phyloP scores from a whole-genome alignment of 1,140 invertebrate genomes.

The Eciton burchellii region DNA sequence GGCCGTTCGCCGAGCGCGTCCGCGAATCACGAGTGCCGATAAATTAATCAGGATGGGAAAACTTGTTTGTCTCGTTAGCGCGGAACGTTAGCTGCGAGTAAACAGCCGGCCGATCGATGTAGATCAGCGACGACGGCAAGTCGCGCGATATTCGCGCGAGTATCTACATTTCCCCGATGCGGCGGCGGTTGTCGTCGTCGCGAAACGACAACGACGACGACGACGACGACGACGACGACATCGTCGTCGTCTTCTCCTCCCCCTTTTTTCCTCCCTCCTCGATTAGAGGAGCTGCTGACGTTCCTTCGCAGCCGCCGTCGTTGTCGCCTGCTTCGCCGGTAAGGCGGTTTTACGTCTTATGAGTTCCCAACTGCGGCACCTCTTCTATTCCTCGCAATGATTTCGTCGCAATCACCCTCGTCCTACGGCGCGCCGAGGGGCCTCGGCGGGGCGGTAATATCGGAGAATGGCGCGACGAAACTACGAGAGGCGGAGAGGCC shows the following conservation, averaged over 20 bases:
- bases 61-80: constrained; percentile 25
- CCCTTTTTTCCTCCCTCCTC: constrained; percentile 35
- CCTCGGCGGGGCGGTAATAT: constrained; percentile 83
- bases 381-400: constrained; percentile 84
- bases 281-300: constrained; percentile 64
- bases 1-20: not conserved
- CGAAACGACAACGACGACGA: not conserved
- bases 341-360: constrained; percentile 83
- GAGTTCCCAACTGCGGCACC: constrained; percentile 83
- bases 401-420: constrained; percentile 84
- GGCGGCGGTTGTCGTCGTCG: not conserved
- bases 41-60: constrained; percentile 13
- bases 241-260: constrained; percentile 17
- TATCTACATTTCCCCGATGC: constrained; percentile 28
- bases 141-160: constrained; percentile 36
- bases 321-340: constrained; percentile 59
- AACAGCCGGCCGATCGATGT: constrained; percentile 27
- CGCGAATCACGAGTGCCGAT: not conserved
- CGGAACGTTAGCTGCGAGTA: not conserved
- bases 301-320: constrained; percentile 61
- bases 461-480: constrained; percentile 82
- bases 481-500: constrained; percentile 75
- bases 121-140: constrained; percentile 13
- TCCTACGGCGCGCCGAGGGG: constrained; percentile 60
- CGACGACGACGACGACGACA: not conserved